These are phyloP conservation scores for Tachycineta bicolor DNA, from an alignment of 2,113 vertebrate species.

Conservation along the genomic window DNA sequence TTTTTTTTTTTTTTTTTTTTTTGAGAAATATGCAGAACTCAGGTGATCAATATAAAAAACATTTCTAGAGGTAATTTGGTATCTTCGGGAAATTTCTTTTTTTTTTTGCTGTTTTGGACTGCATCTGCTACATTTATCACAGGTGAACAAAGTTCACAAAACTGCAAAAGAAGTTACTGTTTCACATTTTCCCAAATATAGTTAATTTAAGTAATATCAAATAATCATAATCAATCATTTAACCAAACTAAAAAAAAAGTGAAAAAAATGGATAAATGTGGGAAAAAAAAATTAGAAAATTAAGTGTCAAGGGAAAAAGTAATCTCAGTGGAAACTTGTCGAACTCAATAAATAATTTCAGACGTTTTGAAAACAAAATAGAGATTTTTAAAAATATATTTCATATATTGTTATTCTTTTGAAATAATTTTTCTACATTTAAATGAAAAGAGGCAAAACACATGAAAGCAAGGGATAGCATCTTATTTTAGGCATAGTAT, in stretches of 20 bases:
- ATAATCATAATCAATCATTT: neutral
- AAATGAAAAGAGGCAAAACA: neutral
- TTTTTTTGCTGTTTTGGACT: neutral
- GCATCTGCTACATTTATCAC: neutral
- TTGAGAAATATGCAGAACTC: rapidly evolving
- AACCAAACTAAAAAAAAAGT: neutral
- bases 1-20: neutral
- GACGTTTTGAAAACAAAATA: neutral
- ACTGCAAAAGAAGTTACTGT: neutral
- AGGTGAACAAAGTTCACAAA: neutral
- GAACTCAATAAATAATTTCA: neutral
- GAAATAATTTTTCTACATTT: neutral
- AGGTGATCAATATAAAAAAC: neutral
- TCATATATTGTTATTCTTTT: neutral
- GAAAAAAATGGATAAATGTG: neutral
- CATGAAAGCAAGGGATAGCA: neutral
- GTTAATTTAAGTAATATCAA: neutral
- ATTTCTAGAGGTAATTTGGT: rapidly evolving
- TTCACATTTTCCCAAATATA: neutral
- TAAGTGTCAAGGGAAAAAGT: neutral
- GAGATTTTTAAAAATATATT: neutral
- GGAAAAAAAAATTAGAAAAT: neutral
- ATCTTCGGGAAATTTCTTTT: neutral
- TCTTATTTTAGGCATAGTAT: neutral
- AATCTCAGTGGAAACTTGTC: neutral